Evolutionary conservation across 2,888 invertebrate species (phyloP), one percentile per base, ranked within the genome.

Genomic region (Ceraclea dissimilis): DNA sequence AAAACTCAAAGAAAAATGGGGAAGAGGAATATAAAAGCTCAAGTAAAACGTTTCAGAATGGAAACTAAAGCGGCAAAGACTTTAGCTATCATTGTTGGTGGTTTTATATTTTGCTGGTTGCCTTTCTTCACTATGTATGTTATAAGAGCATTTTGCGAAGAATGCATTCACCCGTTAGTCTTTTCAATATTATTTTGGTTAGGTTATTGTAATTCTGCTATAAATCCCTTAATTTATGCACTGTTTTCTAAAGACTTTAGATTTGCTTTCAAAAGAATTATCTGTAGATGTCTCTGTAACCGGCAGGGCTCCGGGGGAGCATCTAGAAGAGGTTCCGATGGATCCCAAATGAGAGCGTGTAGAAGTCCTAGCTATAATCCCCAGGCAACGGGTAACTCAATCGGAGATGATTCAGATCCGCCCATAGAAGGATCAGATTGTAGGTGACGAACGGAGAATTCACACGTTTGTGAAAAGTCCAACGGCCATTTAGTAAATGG

Each of bases 21-120:
- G 22, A 89, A 90, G 67, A 79, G 93, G 58, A 93, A 93, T 70
- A 90, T 93, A 60, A 93, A 93, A 70, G 90, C 91, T 2, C 86
- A 90, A 80, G 92, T 93, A 61, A 92, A 92, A 70, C 84, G 93
- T 49, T 93, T 93, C 70, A 83, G 90, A 2, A 93, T 93, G 88
- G 96, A 97, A 71, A 95, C 95, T 0, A 96, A 96, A 75, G 96
- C 96, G 0, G 95, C 96, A 1, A 96, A 96, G 72, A 96, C 96
- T 0, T 78, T 97, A 52, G 96, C 93, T 59, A 95, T 98, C 63
- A 97, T 98, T 62, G 96, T 98, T 2, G 97, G 97, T 1, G 91
- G 94, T 48, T 98, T 98, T 75, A 93, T 96, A 55, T 83, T 90
- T 67, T 98, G 97, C 72, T 98, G 97, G 97, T 80, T 94, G 56